Percentiles rank a stretch among this genome's conserved stretches.
These are phyloP conservation scores for Drosophila villosipedis DNA, from an alignment of 2,888 invertebrate species.

Conservation along the genomic window DNA sequence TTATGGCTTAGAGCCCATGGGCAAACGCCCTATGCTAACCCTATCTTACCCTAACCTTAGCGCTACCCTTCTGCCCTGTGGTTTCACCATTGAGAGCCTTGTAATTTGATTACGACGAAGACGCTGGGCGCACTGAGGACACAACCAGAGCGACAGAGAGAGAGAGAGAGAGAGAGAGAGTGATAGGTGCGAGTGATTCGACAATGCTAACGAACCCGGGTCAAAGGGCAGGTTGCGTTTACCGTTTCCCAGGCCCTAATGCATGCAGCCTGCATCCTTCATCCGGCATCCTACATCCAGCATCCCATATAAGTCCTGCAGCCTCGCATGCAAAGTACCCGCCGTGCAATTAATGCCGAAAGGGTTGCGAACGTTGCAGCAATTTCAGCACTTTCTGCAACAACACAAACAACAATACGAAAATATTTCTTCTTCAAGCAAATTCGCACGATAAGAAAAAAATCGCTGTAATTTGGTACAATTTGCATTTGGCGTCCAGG, in stretches of 20 bases:
- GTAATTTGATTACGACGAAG: constrained; percentile 73
- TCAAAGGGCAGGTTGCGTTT: constrained; percentile 40
- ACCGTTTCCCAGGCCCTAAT: constrained; percentile 51
- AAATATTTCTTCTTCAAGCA: constrained; percentile 21
- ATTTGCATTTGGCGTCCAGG: constrained; percentile 49
- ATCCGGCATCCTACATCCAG: constrained; percentile 6
- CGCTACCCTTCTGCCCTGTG: constrained; percentile 56
- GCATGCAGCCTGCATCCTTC: constrained; percentile 1
- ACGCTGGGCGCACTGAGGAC: constrained; percentile 56
- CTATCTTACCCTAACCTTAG: constrained; percentile 21
- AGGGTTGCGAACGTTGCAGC: constrained; percentile 44
- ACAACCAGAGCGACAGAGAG: constrained; percentile 12
- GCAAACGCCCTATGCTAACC: constrained; percentile 29
- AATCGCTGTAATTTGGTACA: constrained; percentile 3
- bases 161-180: too few relatives aligned
- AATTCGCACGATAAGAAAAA: constrained; percentile 53
- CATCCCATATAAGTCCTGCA: constrained; percentile 12
- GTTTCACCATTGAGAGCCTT: constrained; percentile 60
- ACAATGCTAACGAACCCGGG: constrained; percentile 36
- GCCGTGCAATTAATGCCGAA: constrained; percentile 55
- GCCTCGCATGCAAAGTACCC: constrained; percentile 52
- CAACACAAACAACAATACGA: constrained; percentile 6
- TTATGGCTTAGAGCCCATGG: not conserved
- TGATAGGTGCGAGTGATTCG: constrained; percentile 10
- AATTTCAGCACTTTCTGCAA: constrained; percentile 10